A percentile compares a stretch with the other conserved stretches of the same genome.
These are phyloP conservation scores for Cyprinodon brontotheroides DNA, from an alignment of 2,113 vertebrate genomes.

Conservation along the genomic window DNA sequence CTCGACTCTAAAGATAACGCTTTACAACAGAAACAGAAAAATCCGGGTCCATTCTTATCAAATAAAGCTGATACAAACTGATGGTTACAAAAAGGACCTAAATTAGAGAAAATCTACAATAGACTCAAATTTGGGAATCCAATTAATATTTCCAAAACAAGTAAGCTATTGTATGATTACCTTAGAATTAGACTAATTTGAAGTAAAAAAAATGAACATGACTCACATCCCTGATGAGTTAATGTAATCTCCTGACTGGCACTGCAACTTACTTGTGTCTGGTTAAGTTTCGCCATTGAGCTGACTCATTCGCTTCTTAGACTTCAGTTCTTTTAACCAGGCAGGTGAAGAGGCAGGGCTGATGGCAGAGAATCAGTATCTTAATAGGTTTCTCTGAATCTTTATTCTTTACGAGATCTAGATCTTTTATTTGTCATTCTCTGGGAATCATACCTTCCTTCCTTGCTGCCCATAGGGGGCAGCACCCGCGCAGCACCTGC, in stretches of 20 bases:
- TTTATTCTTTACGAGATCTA: not conserved
- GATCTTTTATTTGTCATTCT: not conserved
- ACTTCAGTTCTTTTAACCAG: conserved; percentile 92
- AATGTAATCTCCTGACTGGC: not conserved
- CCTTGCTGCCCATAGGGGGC: conserved; percentile 77
- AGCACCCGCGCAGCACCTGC: conserved; percentile 78
- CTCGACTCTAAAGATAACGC: too few relatives aligned
- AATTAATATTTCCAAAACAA: too few relatives aligned
- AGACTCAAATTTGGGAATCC: too few relatives aligned
- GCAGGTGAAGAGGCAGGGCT: conserved; percentile 82
- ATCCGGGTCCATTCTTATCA: too few relatives aligned
- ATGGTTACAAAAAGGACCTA: too few relatives aligned
- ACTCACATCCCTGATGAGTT: not conserved
- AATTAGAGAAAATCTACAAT: too few relatives aligned
- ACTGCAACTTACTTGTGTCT: conserved; percentile 29
- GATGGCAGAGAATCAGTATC: conserved; percentile 39
- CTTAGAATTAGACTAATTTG: too few relatives aligned
- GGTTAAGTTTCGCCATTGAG: conserved; percentile 82
- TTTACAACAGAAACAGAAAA: too few relatives aligned
- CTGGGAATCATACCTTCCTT: conserved; percentile 79
- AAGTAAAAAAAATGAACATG: not conserved
- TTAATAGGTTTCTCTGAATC: not conserved
- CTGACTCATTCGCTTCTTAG: conserved; percentile 89
- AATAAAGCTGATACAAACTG: too few relatives aligned
- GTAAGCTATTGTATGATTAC: too few relatives aligned